phyloP scores from a whole-genome alignment of 1,140 invertebrate species.

The Mercenaria mercenaria region DNA sequence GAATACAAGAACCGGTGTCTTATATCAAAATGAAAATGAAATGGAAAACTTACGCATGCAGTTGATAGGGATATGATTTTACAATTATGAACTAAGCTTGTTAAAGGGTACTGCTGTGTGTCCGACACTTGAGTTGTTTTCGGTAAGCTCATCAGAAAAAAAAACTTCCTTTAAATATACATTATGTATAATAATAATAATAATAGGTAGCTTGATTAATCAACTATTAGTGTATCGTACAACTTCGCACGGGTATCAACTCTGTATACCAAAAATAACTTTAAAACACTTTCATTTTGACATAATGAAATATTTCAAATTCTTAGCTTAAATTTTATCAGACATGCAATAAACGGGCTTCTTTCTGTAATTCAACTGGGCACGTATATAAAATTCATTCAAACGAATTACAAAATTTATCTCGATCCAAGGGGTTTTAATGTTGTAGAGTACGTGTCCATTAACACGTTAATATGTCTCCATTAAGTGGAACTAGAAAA shows the following conservation, averaged over 20 bases:
- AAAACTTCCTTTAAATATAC: no score
- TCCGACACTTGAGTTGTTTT: no score
- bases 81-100: no score
- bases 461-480: background rate
- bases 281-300: background rate
- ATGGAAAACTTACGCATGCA: no score
- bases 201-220: no score
- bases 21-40: no score
- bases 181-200: no score
- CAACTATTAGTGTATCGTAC: no score
- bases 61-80: no score
- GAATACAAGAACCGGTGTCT: no score
- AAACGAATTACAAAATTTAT: slow-evolving; percentile 2
- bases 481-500: background rate
- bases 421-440: background rate
- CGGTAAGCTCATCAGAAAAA: no score
- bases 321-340: background rate
- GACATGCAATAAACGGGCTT: background rate
- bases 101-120: no score
- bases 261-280: background rate
- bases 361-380: background rate
- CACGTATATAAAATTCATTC: background rate
- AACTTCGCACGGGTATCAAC: background rate
- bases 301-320: background rate
- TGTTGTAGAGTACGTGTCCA: background rate